Base-by-base conservation (phyloP, 2,888 invertebrate genomes). In the Dione juno region DNA sequence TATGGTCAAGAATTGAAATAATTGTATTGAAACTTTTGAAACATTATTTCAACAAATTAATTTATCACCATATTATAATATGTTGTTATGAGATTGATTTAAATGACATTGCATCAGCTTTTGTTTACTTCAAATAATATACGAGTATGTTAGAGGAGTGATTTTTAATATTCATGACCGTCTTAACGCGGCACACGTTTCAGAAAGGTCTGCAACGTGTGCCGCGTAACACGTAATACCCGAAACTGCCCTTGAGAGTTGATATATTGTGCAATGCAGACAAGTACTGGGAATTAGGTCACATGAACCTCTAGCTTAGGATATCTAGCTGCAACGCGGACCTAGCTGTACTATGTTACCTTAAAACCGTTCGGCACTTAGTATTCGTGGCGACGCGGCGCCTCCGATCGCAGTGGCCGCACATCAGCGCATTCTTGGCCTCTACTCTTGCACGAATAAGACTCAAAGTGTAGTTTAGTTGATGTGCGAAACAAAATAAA, bases 401-500 rank as follows among this genome's bases (percentile, higher is more conserved):
- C 69, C 75, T 67, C 70, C 63, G 65, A 75, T 70, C 72, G 69
- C 71, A 67, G 45, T 70, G 28, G 45, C 28, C 45, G 11, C 37
- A 21, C 35, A 66, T 57, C 41, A 16, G 52, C 43, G 59, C 59
- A 61, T 45, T 45, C 43, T n/a, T 61, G 43, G 28, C 35, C 11
- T 11, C n/a, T 11, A n/a, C n/a, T 43, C 45, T 45, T 16, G 37
- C 57, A 59, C 13, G 10, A 0, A 64, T 69, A 71, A 59, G 66
- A 74, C 68, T 54, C 40, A 73, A 45, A 74, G 65, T 73, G 37
- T n/a, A 8, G 9, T 28, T 28, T 11, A 16, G 21, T 16, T 67
- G 67, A 71, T 74, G 79, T 78, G 78, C 78, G 81, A 82, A 82
- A 81, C 83, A 80, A 83, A 84, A 84, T 85, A 83, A 84, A 83